Percentiles rank a stretch among this genome's conserved stretches.
Evolutionary conservation across 2,888 invertebrate species (phyloP).

Genomic region (Synergus umbraculus): DNA sequence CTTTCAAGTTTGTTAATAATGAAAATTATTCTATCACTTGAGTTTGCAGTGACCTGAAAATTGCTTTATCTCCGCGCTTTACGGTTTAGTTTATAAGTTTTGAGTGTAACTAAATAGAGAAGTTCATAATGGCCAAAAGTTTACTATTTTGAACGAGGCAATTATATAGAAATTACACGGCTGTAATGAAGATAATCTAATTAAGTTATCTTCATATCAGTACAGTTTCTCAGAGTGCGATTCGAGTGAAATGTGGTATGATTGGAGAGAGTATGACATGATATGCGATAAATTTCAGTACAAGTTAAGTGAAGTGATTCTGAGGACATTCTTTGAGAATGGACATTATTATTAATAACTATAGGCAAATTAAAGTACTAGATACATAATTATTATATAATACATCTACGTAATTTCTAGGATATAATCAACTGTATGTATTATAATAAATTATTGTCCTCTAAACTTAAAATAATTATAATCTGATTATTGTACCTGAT

Average conservation of each 20-base stretch:
- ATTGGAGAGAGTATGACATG: conserved; percentile 16
- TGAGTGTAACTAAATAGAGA: conserved; percentile 19
- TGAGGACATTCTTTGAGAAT: conserved; percentile 19
- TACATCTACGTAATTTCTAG: conserved; percentile 7
- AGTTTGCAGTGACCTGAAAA: conserved; percentile 29
- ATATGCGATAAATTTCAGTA: conserved; percentile 45
- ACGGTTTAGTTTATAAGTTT: conserved; percentile 29
- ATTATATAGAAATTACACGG: conserved; percentile 12
- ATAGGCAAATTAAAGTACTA: conserved; percentile 12
- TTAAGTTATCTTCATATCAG: neutral
- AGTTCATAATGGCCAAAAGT: conserved; percentile 36
- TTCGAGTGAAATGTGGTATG: conserved; percentile 23
- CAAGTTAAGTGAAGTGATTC: conserved; percentile 42
- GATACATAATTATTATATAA: conserved; percentile 4
- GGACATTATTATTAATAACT: neutral
- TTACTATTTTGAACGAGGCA: conserved; percentile 20
- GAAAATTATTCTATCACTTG: neutral
- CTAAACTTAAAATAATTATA: neutral
- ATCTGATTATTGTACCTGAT: neutral
- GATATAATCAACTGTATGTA: conserved; percentile 33
- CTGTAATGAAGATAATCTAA: conserved; percentile 34
- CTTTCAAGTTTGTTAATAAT: conserved; percentile 1
- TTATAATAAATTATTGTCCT: conserved; percentile 35
- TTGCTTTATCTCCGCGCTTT: conserved; percentile 15
- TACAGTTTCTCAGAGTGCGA: conserved; percentile 18